Percentiles rank a stretch among this genome's conserved stretches.
Conservation (phyloP, 2,797 vertebrate species). For the Falco cherrug region DNA sequence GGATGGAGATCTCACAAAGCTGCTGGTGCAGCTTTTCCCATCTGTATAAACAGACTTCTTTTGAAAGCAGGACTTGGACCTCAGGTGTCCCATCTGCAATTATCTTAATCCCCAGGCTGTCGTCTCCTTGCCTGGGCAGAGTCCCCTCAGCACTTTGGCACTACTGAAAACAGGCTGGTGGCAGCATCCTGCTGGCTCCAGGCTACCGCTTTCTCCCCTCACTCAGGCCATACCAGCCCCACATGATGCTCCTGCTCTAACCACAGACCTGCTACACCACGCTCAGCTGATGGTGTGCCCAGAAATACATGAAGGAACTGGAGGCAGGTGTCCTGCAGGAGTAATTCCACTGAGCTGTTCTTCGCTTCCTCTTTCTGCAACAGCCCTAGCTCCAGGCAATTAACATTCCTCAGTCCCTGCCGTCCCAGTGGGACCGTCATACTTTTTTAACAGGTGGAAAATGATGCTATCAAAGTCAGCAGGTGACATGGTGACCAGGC, state of each 20-base stretch:
- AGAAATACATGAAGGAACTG: neutral
- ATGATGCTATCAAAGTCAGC: neutral
- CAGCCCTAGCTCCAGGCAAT: neutral
- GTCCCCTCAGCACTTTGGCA: neutral
- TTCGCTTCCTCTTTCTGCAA: neutral
- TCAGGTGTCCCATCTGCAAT: neutral
- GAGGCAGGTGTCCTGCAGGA: neutral
- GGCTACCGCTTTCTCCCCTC: neutral
- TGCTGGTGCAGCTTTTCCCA: neutral
- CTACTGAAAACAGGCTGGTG: neutral
- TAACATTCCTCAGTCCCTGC: neutral
- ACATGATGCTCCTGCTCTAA: neutral
- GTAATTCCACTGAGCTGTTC: neutral
- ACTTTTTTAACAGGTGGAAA: neutral
- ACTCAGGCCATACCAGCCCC: neutral
- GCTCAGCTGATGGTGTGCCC: neutral
- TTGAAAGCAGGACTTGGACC: neutral
- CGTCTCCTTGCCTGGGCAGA: neutral
- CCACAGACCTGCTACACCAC: neutral
- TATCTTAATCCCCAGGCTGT: neutral
- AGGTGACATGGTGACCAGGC: neutral
- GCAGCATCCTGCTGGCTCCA: neutral
- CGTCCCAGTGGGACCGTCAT: neutral
- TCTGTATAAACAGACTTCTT: neutral
- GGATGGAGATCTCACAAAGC: neutral